These are phyloP conservation scores for Leuciscus idus DNA, from an alignment of 2,113 vertebrate genomes.

Conservation along the genomic window DNA sequence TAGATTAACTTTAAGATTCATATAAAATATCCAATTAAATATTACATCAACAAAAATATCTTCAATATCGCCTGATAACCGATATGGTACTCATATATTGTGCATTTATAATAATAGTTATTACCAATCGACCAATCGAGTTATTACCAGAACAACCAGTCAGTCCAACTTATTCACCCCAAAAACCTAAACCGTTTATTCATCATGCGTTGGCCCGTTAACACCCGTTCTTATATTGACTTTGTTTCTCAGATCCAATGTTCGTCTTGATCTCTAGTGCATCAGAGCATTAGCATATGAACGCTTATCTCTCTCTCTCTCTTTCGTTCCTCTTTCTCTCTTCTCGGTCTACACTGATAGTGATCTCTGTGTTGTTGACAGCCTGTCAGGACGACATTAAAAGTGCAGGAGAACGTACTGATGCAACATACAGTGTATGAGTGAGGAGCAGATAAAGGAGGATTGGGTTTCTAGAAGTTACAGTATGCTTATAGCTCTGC, in stretches of 20 bases:
- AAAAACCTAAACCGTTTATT: not conserved
- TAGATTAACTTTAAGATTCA: not conserved
- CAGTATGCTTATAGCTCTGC: not conserved
- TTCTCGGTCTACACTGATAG: not conserved
- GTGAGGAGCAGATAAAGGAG: slow-evolving; percentile 15
- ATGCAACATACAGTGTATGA: slow-evolving; percentile 6
- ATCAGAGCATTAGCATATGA: not conserved
- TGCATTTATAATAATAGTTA: not conserved
- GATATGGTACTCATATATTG: not conserved
- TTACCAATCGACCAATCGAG: not conserved
- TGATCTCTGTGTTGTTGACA: slow-evolving; percentile 36
- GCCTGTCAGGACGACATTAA: slow-evolving; percentile 48
- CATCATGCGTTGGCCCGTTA: not conserved
- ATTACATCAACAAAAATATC: not conserved
- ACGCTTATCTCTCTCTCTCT: not conserved
- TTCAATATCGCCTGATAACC: not conserved
- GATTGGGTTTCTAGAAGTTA: slow-evolving; percentile 38
- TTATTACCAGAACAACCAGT: too few species aligned
- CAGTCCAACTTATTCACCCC: not conserved
- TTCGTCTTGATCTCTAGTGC: not conserved
- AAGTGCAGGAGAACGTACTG: slow-evolving; percentile 38
- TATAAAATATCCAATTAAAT: not conserved
- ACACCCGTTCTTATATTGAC: not conserved
- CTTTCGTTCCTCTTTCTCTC: not conserved
- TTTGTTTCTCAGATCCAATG: not conserved